Percentiles rank a stretch among this genome's conserved stretches.
Conservation (phyloP, 2,797 vertebrate species). For the Pelochelys cantorii region DNA sequence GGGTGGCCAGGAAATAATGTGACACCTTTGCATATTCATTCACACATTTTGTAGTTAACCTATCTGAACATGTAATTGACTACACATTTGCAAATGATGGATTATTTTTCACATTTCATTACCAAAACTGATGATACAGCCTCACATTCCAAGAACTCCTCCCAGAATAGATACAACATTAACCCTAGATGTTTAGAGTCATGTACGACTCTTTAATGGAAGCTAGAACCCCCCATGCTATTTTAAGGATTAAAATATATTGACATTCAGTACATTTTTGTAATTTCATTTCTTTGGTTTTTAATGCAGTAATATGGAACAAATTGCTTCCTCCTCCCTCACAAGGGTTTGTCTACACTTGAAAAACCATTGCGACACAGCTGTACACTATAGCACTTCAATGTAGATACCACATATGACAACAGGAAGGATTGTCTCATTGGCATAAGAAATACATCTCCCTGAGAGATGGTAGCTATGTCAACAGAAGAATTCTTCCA, state of each 20-base stretch:
- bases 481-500: neutral
- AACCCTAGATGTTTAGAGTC: conserved; percentile 10
- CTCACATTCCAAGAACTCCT: neutral
- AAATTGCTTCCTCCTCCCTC: neutral
- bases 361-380: neutral
- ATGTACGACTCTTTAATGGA: neutral
- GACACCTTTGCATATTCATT: neutral
- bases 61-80: neutral
- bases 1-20: neutral
- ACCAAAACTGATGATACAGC: neutral
- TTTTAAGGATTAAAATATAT: neutral
- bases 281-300: conserved; percentile 16
- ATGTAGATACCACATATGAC: neutral
- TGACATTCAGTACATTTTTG: neutral
- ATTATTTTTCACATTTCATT: neutral
- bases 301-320: neutral
- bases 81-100: neutral
- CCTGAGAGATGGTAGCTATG: neutral
- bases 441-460: neutral
- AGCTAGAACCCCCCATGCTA: neutral
- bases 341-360: neutral
- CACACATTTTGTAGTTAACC: neutral
- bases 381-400: neutral
- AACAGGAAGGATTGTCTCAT: neutral
- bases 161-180: neutral